Conservation (phyloP, 2,797 vertebrate genomes). For the Rhinichthys osculus region DNA sequence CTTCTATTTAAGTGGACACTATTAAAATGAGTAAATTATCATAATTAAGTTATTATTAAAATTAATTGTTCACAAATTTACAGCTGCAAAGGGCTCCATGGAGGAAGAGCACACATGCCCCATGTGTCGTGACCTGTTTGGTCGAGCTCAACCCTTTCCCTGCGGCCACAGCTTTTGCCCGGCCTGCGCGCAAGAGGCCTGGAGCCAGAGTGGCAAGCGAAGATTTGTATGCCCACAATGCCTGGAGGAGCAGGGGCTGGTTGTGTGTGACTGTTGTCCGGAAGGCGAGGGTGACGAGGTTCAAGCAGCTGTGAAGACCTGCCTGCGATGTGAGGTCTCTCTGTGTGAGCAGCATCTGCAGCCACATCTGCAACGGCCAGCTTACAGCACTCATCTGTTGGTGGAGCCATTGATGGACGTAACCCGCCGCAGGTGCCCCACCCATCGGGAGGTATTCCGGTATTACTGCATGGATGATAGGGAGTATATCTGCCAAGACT, state of each 20-base stretch:
- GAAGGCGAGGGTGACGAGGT: conserved; percentile 29
- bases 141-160: conserved; percentile 70
- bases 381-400: conserved; percentile 74
- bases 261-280: conserved; percentile 76
- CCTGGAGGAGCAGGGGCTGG: conserved; percentile 69
- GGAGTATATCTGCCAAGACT: conserved; percentile 74
- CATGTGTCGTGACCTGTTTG: conserved; percentile 74
- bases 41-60: neutral
- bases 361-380: conserved; percentile 75
- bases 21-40: neutral
- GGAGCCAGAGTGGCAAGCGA: conserved; percentile 54
- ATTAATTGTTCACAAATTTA: neutral
- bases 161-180: conserved; percentile 79
- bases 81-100: conserved; percentile 64
- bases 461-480: conserved; percentile 78
- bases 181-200: conserved; percentile 72
- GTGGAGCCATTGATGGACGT: conserved; percentile 76
- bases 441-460: conserved; percentile 72
- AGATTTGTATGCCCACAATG: conserved; percentile 76
- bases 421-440: conserved; percentile 69
- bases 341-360: conserved; percentile 75
- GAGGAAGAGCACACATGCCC: conserved; percentile 76
- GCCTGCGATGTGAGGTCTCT: conserved; percentile 77
- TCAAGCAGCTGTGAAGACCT: conserved; percentile 72
- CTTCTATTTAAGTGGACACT: neutral